Base-by-base conservation (phyloP, 2,888 invertebrate species). In the Scaptomyza cyrtandrae region DNA sequence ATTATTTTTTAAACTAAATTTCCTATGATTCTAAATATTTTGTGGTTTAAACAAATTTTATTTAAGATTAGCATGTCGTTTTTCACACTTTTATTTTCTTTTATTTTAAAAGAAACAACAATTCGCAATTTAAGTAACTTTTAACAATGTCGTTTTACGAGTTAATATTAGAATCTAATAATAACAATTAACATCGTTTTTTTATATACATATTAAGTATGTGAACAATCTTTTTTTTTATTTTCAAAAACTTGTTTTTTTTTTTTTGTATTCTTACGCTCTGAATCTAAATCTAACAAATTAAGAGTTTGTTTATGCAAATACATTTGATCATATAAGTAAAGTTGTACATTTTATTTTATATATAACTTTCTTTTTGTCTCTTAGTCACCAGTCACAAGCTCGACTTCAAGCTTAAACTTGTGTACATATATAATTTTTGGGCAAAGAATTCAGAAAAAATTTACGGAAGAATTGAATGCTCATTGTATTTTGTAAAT, bases 31-130 rank as follows among this genome's bases (percentile, higher is more conserved):
- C 55, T 67, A 68, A 61, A 61, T 69, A 58, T 50, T 74, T 66
- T 53, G 35, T 24, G 52, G 50, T 64, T 68, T 71, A 71, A 66
- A 70, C 64, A 68, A 79, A 37, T 11, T 72, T 52, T 63, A 57
- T 65, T 60, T 63, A 68, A 75, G 49, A 64, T 79, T 79, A 75
- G 55, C 58, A 72, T 70, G 60, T 70, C 58, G 16, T 33, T 39
- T 49, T 16, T 29, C 48, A 44, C 43, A 33, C 60, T 56, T 4
- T 24, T 13, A 45, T 56, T 57, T 77, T 62, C 70, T 69, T 78
- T 68, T 80, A 70, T 72, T 82, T 49, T 75, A 79, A 81, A 82
- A 82, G 68, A 78, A 81, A 69, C 75, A 78, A 79, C 75, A 72
- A 69, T 75, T 81, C 49, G 19, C 48, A 64, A 66, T 75, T 66